Base-by-base conservation (phyloP, 2,113 vertebrate genomes). In the Anseranas semipalmata region DNA sequence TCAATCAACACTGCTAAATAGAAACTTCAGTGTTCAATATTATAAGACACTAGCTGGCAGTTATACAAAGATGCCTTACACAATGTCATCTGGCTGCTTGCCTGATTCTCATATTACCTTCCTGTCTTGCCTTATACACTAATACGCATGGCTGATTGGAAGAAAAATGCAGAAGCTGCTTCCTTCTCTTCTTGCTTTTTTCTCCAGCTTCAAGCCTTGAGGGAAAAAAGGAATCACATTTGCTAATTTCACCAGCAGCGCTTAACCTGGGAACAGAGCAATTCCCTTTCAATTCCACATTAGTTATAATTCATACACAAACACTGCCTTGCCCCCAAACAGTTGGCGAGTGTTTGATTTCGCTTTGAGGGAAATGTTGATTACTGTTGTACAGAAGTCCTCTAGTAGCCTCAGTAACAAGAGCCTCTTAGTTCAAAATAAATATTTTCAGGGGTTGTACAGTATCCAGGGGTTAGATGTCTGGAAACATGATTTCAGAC, bases 61-160 rank as follows among this genome's bases (percentile, higher is more conserved):
- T 96, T 95, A 96, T 88, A 96, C 96, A 97, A 96, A 96, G 96
- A 97, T 96, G 96, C 94, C 95, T 96, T 96, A 96, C 93, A 96
- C 95, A 95, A 96, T 96, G 96, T 97, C 94, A 96, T 94, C 96
- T 97, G 96, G 97, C 97, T 96, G 90, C 83, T 89, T 97, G 96
- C 95, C 97, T 94, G 95, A 90, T 96, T 96, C 95, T 97, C 93
- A 45, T 96, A 95, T 96, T 96, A 97, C 91, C 94, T 97, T 96
- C 94, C 93, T 96, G 94, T 96, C 93, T 96, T 93, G 87, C 94
- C 90, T 97, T 96, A 96, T 93, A 82, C 85, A 0, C 87, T 96
- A 97, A 96, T 95, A 95, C 32, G 85, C 96, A 96, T 90, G 89
- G 94, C 82, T 96, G 96, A 97, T 97, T 95, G 90, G 94, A 96